Base-by-base conservation (phyloP, 2,888 invertebrate species). In the Drosophila vallismaia region DNA sequence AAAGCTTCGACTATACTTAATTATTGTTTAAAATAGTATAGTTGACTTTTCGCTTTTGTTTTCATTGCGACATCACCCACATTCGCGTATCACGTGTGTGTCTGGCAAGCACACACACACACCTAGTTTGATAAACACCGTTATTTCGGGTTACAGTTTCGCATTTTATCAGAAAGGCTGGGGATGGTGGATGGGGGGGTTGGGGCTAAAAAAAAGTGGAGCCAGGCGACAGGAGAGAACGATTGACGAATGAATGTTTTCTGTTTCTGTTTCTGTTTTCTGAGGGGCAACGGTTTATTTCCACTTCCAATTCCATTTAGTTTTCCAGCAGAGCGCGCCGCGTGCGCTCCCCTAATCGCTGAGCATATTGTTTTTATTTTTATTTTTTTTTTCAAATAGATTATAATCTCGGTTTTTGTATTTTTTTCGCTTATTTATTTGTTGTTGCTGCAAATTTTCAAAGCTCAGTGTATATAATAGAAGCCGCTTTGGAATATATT, bases 251-350 rank as follows among this genome's bases (percentile, higher is more conserved):
- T 29, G 36, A 44, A 44, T 14, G 29, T 24, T 70, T 70, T 76
- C 77, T 62, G 71, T 10, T 33, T 76, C 77, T 62, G 71, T 10
- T 33, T 33, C 10, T 31, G 9, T 9, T 8, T 31, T 31, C 31
- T 31, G 33, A 4, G 3, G 66, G 57, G 62, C 72, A 64, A 26
- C 66, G 54, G 64, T 67, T 55, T 70, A 33, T 33, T 29, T 44
- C 62, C 44, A 29, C 7, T 48, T 48, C 33, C 48, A 33, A 42
- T 59, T 59, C 60, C 48, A 60, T 80, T 71, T 52, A 80, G 80
- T 80, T 80, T 80, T 77, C 57, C 80, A 77, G 50, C 67, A 66
- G 81, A 50, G 69, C 67, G 80, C 84, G 69, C 76, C 71, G 78
- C 80, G 81, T 84, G 78, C 69, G 84, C 78, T 86, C 56, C 57